Evolutionary conservation across 2,888 invertebrate genomes (phyloP).

Genomic region (Scaptomyza polygonia): DNA sequence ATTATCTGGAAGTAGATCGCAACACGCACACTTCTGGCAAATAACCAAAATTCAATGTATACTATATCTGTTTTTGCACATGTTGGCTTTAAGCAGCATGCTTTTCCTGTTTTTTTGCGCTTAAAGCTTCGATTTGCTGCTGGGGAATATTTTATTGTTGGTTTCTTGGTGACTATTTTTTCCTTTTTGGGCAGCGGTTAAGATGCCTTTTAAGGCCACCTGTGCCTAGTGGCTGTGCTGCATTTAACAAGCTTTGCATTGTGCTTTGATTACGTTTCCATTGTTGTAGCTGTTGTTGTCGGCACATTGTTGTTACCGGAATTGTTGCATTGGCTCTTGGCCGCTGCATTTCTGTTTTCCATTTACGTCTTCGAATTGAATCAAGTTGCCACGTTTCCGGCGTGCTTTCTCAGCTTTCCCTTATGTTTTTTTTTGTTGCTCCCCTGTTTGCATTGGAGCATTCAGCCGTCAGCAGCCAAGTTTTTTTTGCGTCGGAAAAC

Average conservation of each 20-base stretch:
- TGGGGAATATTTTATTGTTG: slow-evolving; percentile 35
- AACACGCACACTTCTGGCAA: neutral
- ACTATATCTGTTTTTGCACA: neutral
- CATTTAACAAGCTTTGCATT: slow-evolving; percentile 61
- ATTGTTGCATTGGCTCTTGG: slow-evolving; percentile 56
- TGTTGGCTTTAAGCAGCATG: slow-evolving; percentile 9
- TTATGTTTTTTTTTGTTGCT: neutral
- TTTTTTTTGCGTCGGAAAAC: slow-evolving; percentile 74
- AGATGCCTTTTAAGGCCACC: slow-evolving; percentile 13
- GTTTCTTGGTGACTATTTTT: too few species aligned
- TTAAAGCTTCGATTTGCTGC: slow-evolving; percentile 56
- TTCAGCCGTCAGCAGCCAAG: slow-evolving; percentile 59
- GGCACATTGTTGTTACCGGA: slow-evolving; percentile 33
- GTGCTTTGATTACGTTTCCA: slow-evolving; percentile 64
- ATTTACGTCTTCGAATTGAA: slow-evolving; percentile 70
- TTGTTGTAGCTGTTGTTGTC: slow-evolving; percentile 40
- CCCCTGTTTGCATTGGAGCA: slow-evolving; percentile 14
- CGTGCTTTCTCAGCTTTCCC: slow-evolving; percentile 1
- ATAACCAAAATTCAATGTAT: slow-evolving; percentile 1
- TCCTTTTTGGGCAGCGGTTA: too few species aligned
- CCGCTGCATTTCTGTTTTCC: slow-evolving; percentile 65
- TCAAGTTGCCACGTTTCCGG: slow-evolving; percentile 73
- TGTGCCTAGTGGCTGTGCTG: slow-evolving; percentile 21
- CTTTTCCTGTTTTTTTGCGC: slow-evolving; percentile 11
- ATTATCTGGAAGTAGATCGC: slow-evolving; percentile 32